phyloP scores from a whole-genome alignment of 2,888 invertebrate genomes.

The Phalera bucephala region DNA sequence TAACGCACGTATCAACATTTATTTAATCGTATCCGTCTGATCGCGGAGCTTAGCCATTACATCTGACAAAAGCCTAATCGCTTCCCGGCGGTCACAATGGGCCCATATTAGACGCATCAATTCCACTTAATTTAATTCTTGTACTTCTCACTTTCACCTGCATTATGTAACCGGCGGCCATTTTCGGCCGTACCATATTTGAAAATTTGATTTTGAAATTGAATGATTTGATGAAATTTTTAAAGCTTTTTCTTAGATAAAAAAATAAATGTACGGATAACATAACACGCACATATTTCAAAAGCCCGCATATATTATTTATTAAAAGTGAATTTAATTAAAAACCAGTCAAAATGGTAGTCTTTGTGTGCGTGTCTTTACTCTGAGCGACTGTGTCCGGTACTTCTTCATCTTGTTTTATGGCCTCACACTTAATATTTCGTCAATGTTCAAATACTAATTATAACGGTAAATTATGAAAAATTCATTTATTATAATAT shows the following conservation, averaged over 20 bases:
- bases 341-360: too few species aligned
- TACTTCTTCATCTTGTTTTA: too few species aligned
- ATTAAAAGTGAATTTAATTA: too few species aligned
- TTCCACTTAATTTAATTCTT: constrained; percentile 50
- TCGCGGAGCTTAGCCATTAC: constrained; percentile 22
- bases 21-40: constrained; percentile 22
- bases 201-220: constrained; percentile 26
- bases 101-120: constrained; percentile 49
- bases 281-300: too few species aligned
- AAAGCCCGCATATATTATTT: too few species aligned
- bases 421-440: too few species aligned
- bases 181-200: constrained; percentile 36
- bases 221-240: constrained; percentile 6
- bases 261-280: too few species aligned
- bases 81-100: constrained; percentile 33
- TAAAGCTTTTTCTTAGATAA: not conserved
- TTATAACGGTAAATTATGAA: too few species aligned
- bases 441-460: too few species aligned
- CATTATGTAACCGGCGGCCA: constrained; percentile 30
- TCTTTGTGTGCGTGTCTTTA: too few species aligned
- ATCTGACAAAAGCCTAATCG: constrained; percentile 39
- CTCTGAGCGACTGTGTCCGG: too few species aligned
- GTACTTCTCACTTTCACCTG: constrained; percentile 39
- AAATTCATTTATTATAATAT: too few species aligned
- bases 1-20: constrained; percentile 12